Evolutionary conservation across 2,113 vertebrate genomes (phyloP).

Genomic region (Lampris megalopsis): DNA sequence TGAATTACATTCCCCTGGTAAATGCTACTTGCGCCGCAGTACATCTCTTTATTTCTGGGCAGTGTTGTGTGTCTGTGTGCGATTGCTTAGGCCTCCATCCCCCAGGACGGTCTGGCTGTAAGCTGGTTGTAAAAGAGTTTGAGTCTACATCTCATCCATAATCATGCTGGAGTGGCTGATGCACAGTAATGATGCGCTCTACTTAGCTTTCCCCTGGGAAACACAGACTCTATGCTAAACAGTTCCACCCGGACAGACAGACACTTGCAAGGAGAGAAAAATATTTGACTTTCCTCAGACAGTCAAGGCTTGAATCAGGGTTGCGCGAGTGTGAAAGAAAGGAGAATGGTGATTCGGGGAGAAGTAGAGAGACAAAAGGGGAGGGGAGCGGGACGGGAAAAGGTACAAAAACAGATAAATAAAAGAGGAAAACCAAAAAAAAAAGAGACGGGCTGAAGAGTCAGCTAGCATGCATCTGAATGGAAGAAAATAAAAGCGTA

Average conservation of each 20-base stretch:
- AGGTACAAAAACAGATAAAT: background rate
- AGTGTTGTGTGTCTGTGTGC: background rate
- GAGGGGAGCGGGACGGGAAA: background rate
- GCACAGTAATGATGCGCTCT: conserved; percentile 54
- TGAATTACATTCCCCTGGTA: background rate
- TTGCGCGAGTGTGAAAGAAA: background rate
- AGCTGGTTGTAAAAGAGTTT: conserved; percentile 20
- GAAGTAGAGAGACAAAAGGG: background rate
- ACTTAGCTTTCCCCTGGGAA: conserved; percentile 43
- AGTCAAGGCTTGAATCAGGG: background rate
- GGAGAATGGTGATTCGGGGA: background rate
- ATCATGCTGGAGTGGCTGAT: conserved; percentile 41
- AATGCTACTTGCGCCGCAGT: background rate
- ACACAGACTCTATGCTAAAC: conserved; percentile 32
- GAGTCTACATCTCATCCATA: conserved; percentile 20
- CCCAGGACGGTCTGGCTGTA: conserved; percentile 12
- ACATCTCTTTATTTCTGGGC: background rate
- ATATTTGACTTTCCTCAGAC: background rate
- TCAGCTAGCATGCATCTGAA: background rate
- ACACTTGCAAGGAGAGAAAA: background rate
- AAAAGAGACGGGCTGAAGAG: background rate
- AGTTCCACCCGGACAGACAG: conserved; percentile 36
- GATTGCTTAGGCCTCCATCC: background rate
- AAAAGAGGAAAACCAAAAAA: background rate
- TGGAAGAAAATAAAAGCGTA: background rate